A percentile compares a stretch with the other conserved stretches of the same genome.
Evolutionary conservation across 2,797 vertebrate species (phyloP).

Genomic region (Cyclopterus lumpus): DNA sequence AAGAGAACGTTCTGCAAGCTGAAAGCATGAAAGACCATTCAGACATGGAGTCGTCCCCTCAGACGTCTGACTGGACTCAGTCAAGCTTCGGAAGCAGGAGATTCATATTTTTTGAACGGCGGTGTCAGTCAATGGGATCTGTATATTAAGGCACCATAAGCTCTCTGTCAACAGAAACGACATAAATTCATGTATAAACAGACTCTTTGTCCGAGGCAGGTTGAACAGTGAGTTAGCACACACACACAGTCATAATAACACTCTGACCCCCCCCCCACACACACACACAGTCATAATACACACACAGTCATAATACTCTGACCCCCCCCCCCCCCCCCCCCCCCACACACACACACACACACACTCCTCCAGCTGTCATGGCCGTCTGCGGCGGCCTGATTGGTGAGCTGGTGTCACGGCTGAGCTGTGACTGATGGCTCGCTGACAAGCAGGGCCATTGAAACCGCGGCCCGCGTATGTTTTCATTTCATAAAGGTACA

Average conservation of each 20-base stretch:
- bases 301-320: not conserved
- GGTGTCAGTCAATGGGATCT: not conserved
- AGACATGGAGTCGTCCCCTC: not conserved
- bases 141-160: not conserved
- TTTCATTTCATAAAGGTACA: constrained; percentile 51
- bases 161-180: constrained; percentile 29
- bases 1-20: too few relatives aligned
- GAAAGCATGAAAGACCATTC: not conserved
- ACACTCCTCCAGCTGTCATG: not conserved
- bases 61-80: not conserved
- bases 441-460: constrained; percentile 46
- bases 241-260: constrained; percentile 19
- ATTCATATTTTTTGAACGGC: not conserved
- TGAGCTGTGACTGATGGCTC: constrained; percentile 37
- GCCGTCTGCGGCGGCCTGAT: constrained; percentile 36
- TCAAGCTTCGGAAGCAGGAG: not conserved
- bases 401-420: constrained; percentile 34
- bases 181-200: constrained; percentile 25
- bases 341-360: constrained; percentile 18
- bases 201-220: not conserved
- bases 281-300: constrained; percentile 13
- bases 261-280: not conserved
- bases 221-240: not conserved
- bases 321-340: not conserved
- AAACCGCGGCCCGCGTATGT: constrained; percentile 29